Percentiles rank a stretch among this genome's conserved stretches.
These are phyloP conservation scores for Limanda limanda DNA, from an alignment of 2,113 vertebrate species.

Conservation along the genomic window DNA sequence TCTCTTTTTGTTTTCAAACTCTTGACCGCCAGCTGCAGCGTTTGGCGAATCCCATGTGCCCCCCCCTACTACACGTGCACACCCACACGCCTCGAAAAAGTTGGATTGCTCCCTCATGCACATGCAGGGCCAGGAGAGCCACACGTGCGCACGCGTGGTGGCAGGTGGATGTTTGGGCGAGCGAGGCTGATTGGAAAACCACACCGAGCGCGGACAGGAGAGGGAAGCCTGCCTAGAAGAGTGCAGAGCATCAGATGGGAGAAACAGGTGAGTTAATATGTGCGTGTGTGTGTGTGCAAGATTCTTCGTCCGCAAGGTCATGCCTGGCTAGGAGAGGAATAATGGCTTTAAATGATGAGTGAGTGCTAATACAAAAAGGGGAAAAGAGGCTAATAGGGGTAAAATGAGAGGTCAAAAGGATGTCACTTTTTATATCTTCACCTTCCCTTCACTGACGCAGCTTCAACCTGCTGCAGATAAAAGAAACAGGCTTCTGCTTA, in stretches of 20 bases:
- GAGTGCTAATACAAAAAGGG: constrained; percentile 45
- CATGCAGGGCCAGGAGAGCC: background rate
- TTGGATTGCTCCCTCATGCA: constrained; percentile 1
- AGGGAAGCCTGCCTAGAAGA: constrained; percentile 46
- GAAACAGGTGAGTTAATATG: constrained; percentile 69
- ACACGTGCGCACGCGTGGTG: background rate
- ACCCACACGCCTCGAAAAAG: constrained; percentile 48
- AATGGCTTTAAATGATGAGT: constrained; percentile 39
- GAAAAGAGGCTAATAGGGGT: constrained; percentile 37
- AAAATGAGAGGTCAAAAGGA: constrained; percentile 47
- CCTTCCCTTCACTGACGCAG: constrained; percentile 2
- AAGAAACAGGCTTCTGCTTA: constrained; percentile 5
- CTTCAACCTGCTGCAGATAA: constrained; percentile 6
- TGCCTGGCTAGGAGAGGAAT: constrained; percentile 36
- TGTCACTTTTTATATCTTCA: constrained; percentile 32
- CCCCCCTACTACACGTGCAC: constrained; percentile 16
- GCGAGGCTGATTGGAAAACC: constrained; percentile 68
- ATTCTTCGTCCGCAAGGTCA: constrained; percentile 60
- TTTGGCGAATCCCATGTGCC: constrained; percentile 14
- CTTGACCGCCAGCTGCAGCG: background rate
- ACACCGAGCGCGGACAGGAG: constrained; percentile 46
- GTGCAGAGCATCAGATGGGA: constrained; percentile 53
- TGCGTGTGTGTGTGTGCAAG: constrained; percentile 26
- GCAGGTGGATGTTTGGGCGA: constrained; percentile 59
- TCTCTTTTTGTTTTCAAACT: background rate